These are phyloP conservation scores for Drosophila histrio DNA, from an alignment of 2,888 invertebrate species.

Conservation along the genomic window DNA sequence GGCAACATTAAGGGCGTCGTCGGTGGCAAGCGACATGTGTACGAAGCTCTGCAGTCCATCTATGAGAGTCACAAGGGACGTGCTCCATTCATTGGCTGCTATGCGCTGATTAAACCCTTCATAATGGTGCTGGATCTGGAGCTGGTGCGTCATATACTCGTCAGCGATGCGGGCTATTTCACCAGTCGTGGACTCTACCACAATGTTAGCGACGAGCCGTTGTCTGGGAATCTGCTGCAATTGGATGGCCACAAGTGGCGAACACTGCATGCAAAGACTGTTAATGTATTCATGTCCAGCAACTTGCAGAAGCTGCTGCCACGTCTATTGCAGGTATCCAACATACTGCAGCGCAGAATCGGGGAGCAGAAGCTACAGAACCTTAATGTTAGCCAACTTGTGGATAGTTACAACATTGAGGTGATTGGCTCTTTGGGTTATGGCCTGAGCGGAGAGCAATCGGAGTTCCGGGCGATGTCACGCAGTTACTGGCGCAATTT, in stretches of 20 bases:
- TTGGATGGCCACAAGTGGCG: conserved; percentile 84
- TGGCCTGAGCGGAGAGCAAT: conserved; percentile 83
- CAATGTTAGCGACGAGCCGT: conserved; percentile 80
- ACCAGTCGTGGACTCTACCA: conserved; percentile 80
- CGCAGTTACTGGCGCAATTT: conserved; percentile 56
- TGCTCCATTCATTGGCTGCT: conserved; percentile 81
- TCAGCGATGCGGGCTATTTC: conserved; percentile 79
- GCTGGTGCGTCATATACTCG: conserved; percentile 76
- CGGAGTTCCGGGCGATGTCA: conserved; percentile 80
- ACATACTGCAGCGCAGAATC: conserved; percentile 45
- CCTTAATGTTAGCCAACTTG: conserved; percentile 83
- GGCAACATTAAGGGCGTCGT: conserved; percentile 77
- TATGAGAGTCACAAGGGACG: conserved; percentile 76
- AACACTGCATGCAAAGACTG: conserved; percentile 72
- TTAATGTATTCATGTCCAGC: conserved; percentile 72
- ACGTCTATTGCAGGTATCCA: conserved; percentile 63
- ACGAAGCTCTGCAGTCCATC: conserved; percentile 55
- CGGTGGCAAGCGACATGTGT: conserved; percentile 65
- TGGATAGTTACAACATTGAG: conserved; percentile 85
- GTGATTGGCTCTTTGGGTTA: conserved; percentile 85
- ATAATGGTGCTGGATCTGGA: conserved; percentile 80
- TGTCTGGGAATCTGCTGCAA: conserved; percentile 83
- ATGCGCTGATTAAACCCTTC: conserved; percentile 73
- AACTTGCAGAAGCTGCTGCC: conserved; percentile 75
- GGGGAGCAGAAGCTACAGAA: conserved; percentile 62